phyloP scores from a whole-genome alignment of 2,797 vertebrate species.

The Cirrhinus mrigala region DNA sequence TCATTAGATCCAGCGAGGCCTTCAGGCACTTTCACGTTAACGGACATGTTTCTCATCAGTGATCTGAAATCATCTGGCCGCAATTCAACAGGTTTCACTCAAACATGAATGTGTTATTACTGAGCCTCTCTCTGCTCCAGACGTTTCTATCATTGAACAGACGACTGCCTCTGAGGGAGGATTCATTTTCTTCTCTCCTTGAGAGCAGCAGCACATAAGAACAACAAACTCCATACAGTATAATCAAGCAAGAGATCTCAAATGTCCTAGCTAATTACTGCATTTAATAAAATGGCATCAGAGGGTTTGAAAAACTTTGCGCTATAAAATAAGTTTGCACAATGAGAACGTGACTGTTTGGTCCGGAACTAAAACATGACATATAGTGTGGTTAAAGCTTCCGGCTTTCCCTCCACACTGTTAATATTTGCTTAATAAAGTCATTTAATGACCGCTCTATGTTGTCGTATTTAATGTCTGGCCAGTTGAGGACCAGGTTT shows the following conservation, averaged over 20 bases:
- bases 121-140: not conserved
- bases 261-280: not conserved
- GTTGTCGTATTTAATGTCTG: not conserved
- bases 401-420: not conserved
- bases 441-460: conserved; percentile 1
- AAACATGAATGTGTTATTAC: not conserved
- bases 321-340: not conserved
- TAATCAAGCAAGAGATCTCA: not conserved
- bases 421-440: conserved; percentile 1
- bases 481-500: not conserved
- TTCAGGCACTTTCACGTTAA: not conserved
- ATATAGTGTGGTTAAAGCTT: not conserved
- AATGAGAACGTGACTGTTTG: not conserved
- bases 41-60: not conserved
- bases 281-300: not conserved
- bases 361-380: not conserved
- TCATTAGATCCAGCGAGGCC: not conserved
- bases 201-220: not conserved
- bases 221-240: not conserved
- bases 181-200: not conserved
- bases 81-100: not conserved
- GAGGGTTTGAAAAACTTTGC: not conserved
- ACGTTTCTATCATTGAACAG: not conserved
- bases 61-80: not conserved
- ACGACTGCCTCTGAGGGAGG: not conserved